phyloP scores from a whole-genome alignment of 2,797 vertebrate species.

The Diplodus puntazzo region DNA sequence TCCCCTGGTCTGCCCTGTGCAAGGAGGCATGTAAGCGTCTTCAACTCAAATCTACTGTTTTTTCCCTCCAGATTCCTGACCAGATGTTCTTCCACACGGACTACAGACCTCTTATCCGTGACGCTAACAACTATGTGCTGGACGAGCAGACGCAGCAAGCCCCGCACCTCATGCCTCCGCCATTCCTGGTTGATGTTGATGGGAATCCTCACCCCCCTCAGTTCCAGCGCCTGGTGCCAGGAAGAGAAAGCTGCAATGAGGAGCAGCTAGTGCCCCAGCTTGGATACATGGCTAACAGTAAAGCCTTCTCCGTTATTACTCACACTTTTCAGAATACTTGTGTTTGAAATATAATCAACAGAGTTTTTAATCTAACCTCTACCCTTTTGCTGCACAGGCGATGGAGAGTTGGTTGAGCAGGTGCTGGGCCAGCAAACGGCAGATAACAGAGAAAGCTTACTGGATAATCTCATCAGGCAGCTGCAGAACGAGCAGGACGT shows the following conservation, averaged over 20 bases:
- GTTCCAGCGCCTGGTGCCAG: conserved; percentile 95
- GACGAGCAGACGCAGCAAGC: conserved; percentile 99
- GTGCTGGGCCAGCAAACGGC: conserved; percentile 95
- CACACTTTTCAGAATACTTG: neutral
- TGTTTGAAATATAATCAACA: neutral
- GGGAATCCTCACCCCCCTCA: conserved; percentile 96
- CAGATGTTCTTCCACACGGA: conserved; percentile 99
- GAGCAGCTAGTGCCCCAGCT: conserved; percentile 97
- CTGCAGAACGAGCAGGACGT: conserved; percentile 93
- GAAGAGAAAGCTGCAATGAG: conserved; percentile 97
- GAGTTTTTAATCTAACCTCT: conserved; percentile 10
- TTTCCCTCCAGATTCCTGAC: conserved; percentile 91
- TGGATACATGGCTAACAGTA: conserved; percentile 97
- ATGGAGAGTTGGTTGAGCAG: conserved; percentile 97
- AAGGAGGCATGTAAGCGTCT: neutral
- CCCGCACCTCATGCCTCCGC: conserved; percentile 98
- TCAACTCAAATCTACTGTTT: neutral
- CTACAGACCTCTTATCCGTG: conserved; percentile 97
- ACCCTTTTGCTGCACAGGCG: conserved; percentile 83
- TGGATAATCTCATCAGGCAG: conserved; percentile 95
- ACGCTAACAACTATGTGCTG: conserved; percentile 97
- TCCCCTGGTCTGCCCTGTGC: neutral
- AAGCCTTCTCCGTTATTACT: conserved; percentile 15
- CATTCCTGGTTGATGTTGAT: conserved; percentile 97
- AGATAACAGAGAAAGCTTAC: conserved; percentile 90